Base-by-base conservation (phyloP, 2,888 invertebrate genomes). In the Drosophila leonis region DNA sequence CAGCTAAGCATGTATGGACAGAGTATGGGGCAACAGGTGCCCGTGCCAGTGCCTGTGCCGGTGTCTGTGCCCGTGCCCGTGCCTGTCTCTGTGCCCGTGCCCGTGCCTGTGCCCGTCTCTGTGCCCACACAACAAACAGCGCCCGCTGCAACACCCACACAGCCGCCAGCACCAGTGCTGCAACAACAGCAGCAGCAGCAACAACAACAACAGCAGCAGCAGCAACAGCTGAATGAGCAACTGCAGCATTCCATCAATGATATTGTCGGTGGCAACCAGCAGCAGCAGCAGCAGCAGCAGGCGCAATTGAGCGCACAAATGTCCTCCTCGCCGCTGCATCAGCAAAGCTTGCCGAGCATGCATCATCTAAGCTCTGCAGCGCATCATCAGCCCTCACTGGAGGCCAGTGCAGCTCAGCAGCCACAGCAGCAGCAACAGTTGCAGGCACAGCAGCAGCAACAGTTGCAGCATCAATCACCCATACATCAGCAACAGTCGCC, bases 271-370 rank as follows among this genome's bases (percentile, higher is more conserved):
- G 90, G 91, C 74, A 81, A 87, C 56, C 95, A 95, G 87, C 94
- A 95, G 90, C 92, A 95, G 91, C 92, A 94, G 91, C 95, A 95
- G 87, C 94, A 95, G 90, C 92, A 95, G 91, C 92, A 94, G 91
- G 94, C 94, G 62, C 94, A 76, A 24, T 0, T 74, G 62, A 73
- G 56, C 48, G 74, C 72, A 15, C 94, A 94, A 82, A 76, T 82
- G 80, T 75, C 83, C 12, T 73, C 78, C 10, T 74, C 86, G 31
- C 83, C 82, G 13, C 57, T 87, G 67, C 91, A 91, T 56, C 90
- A 91, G 46, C 91, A 91, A n/a, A 86, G 66, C 20, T 41, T 86
- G 71, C 89, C 86, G n/a, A 88, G 86, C 75, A 90, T 83, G 78
- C 90, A 90, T 75, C 90, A 87, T 62, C 59, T 82, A 41, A 75